phyloP scores from a whole-genome alignment of 1,140 invertebrate genomes.

The Bombus soroeensis region DNA sequence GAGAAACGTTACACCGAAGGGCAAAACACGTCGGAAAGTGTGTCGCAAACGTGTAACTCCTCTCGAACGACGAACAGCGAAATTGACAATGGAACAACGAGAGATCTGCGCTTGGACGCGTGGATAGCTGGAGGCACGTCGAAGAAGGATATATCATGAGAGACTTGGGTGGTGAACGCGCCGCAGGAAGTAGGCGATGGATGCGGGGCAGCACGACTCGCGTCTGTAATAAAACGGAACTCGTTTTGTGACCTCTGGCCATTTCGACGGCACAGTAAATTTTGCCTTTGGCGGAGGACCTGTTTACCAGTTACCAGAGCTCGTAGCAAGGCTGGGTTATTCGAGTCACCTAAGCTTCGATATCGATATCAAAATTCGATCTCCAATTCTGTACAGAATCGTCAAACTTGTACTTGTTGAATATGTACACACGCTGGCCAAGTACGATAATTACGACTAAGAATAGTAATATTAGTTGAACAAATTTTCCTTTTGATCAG shows the following conservation, averaged over 20 bases:
- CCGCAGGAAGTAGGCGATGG: constrained; percentile 45
- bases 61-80: not conserved
- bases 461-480: no score
- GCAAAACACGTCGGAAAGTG: not conserved
- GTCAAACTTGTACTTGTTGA: not conserved
- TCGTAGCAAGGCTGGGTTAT: not conserved
- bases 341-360: not conserved
- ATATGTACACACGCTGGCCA: no score
- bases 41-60: not conserved
- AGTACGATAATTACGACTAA: no score
- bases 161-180: not conserved
- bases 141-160: constrained; percentile 27
- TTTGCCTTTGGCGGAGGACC: constrained; percentile 10
- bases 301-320: not conserved
- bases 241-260: constrained; percentile 43
- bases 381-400: no score
- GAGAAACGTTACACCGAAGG: not conserved
- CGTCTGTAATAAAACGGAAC: constrained; percentile 45
- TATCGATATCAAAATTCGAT: not conserved
- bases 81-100: no score
- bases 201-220: constrained; percentile 21
- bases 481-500: no score
- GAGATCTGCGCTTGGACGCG: not conserved
- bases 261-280: constrained; percentile 14
- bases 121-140: not conserved